Evolutionary conservation across 2,888 invertebrate genomes (phyloP), one percentile per base, ranked within the genome.

Genomic region (Tetropium fuscum): DNA sequence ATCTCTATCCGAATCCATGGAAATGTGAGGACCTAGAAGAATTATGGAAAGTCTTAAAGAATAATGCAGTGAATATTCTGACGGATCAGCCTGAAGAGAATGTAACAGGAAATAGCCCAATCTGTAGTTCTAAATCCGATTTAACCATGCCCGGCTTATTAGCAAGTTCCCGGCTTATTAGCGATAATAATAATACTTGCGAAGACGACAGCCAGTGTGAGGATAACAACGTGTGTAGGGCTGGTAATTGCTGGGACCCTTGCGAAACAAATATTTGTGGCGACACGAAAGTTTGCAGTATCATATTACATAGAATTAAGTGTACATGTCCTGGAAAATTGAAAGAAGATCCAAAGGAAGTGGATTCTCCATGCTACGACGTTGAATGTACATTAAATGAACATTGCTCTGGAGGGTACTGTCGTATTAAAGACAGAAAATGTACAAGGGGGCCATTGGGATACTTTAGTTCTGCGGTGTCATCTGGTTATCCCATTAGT

Each of bases 1-100:
- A 57, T 2, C 30, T 65, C 11, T 43, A 60, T 44, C 60, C 60
- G 6, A 65, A 65, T 20, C 65, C 65, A 7, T 65, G 65, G 65
- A 58, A 25, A 38, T 65, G 65, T 13, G 58, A 58, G 5, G 51
- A 65, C 48, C 40, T 65, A 11, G 7, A 25, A 16, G 15, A 41
- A n/a, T 15, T 63, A 16, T 63, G 64, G 60, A 45, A 22, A 20
- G 47, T 44, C 7, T 27, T 60, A 8, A 41, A 49, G 13, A 64
- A 32, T 13, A 61, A 59, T 19, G 38, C 54, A 19, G 49, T 40
- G 11, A 36, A 38, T 13, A 10, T 61, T n/a, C 4, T 32, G 13
- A 11, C 5, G 3, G 38, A 43, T 7, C 27, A 30, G 25, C 5
- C 30, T 38, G 13, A 18, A 13, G 11, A 2, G 18, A n/a, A n/a